Base-by-base conservation (phyloP, 2,888 invertebrate genomes). In the Nasonia oneida region DNA sequence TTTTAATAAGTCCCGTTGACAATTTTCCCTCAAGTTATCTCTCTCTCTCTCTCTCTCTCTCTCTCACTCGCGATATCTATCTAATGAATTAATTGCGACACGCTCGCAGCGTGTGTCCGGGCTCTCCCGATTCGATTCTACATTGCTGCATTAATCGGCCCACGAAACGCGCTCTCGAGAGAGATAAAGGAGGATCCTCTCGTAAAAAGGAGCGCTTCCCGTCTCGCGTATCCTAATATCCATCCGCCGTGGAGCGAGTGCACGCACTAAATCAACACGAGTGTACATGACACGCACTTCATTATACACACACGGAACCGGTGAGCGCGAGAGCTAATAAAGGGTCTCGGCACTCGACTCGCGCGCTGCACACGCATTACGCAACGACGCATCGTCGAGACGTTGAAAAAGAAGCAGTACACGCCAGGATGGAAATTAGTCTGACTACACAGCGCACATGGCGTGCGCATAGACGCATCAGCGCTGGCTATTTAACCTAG, bases 401-500 rank as follows among this genome's bases (percentile, higher is more conserved):
- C 18, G 61, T 57, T 50, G 79, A 23, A 42, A 47, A 42, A 73
- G 47, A 47, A 42, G 39, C 73, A 39, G 71, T 15, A 39, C 10
- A 79, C 15, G 70, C 33, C 88, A n/a, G 50, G 53, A 86, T 86
- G 84, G 78, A 81, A 86, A 84, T 86, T 78, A 86, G 86, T 82
- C 81, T 47, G 79, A 75, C 83, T 29, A 33, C 33, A 33, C 67
- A 23, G n/a, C 23, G 6, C 57, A 53, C 53, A 61, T 88, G 89
- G 88, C 85, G 29, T 23, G 29, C n/a, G n/a, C 67, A 50, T 23
- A 23, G 71, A 29, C 33, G 33, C 80, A 75, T 61, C 57, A 61
- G 57, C 57, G 23, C 57, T n/a, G 57, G 67, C 77, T 85, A 74
- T 87, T 87, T 90, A 90, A 93, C 91, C 91, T 89, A 92, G 92